A percentile compares a stretch with the other conserved stretches of the same genome.
Conservation (phyloP, 2,888 invertebrate genomes). For the Diarsia rubi region DNA sequence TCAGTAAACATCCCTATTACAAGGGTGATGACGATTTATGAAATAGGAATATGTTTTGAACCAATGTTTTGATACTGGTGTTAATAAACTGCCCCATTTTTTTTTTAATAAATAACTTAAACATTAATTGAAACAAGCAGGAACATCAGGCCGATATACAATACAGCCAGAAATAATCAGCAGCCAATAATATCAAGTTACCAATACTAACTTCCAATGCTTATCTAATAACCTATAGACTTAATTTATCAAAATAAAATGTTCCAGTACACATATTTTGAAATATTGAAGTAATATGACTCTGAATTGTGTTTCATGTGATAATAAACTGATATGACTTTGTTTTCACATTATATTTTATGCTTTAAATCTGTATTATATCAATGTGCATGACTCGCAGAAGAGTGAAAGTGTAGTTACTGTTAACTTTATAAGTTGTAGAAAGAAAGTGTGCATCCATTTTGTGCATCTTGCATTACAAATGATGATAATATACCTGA, state of each 20-base stretch:
- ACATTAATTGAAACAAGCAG: not conserved
- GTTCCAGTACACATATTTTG: slow-evolving; percentile 12
- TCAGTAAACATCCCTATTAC: too few species aligned
- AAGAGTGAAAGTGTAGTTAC: slow-evolving; percentile 49
- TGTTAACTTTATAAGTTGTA: not conserved
- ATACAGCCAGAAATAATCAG: not conserved
- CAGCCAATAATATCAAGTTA: not conserved
- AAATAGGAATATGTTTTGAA: not conserved
- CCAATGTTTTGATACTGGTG: not conserved
- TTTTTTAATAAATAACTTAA: not conserved
- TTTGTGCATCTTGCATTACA: slow-evolving; percentile 17
- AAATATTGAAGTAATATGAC: slow-evolving; percentile 13
- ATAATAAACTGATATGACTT: slow-evolving; percentile 7
- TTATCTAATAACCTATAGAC: not conserved
- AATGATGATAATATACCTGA: not conserved
- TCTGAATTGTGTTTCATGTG: slow-evolving; percentile 21
- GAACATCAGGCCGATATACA: not conserved
- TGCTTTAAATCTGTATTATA: slow-evolving; percentile 21
- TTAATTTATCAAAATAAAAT: slow-evolving; percentile 15
- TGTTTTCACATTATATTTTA: slow-evolving; percentile 20
- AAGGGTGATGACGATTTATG: too few species aligned
- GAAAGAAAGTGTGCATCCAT: slow-evolving; percentile 15
- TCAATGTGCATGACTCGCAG: slow-evolving; percentile 29
- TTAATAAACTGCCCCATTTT: not conserved
- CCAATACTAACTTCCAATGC: not conserved